A percentile compares a stretch with the other conserved stretches of the same genome.
phyloP scores from a whole-genome alignment of 2,113 vertebrate genomes.

The Zosterops japonicus region DNA sequence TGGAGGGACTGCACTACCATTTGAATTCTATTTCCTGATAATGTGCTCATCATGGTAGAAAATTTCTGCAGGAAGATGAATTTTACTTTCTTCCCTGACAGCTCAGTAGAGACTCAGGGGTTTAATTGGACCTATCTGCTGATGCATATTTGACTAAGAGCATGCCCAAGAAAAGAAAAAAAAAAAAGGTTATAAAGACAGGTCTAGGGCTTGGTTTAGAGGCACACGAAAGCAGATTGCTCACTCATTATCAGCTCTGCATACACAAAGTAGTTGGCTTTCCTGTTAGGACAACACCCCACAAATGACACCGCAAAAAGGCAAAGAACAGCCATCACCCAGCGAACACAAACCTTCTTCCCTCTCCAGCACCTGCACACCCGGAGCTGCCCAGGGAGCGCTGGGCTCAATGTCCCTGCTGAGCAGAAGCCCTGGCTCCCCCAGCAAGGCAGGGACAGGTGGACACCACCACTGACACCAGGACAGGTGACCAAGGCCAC shows the following conservation, averaged over 20 bases:
- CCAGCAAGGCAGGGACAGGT: neutral
- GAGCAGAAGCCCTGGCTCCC: neutral
- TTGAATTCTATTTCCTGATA: conserved; percentile 53
- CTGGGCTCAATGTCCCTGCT: neutral
- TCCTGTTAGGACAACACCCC: neutral
- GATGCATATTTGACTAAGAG: conserved; percentile 26
- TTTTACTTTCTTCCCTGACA: conserved; percentile 48
- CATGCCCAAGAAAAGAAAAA: neutral
- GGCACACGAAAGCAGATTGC: neutral
- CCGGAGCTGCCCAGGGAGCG: neutral
- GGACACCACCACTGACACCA: neutral
- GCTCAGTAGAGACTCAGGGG: neutral
- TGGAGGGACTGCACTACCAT: conserved; percentile 13
- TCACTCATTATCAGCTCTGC: neutral
- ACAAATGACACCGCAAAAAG: rapidly evolving
- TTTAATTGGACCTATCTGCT: conserved; percentile 49
- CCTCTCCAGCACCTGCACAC: neutral
- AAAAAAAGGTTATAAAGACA: neutral
- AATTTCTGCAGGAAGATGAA: conserved; percentile 52
- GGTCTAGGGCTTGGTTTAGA: neutral
- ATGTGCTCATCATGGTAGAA: conserved; percentile 45
- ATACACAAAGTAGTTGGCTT: neutral
- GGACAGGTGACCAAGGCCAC: neutral
- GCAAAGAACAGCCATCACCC: neutral
- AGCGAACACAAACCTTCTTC: neutral